Base-by-base conservation (phyloP, 64 coral and sea anemone genomes). In the Porites australiensis region DNA sequence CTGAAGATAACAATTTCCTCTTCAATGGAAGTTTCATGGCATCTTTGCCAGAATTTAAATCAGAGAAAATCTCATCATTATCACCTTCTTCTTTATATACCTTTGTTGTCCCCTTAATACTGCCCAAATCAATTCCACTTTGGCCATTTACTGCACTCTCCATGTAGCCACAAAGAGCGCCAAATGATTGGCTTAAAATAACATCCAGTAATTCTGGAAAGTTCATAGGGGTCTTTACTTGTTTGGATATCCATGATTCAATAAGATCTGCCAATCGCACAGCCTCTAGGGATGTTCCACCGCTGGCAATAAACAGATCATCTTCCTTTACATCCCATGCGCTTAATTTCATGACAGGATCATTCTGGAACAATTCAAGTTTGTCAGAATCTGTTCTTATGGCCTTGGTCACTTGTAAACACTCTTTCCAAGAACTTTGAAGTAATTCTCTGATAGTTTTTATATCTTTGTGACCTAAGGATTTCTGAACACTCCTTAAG, bases 121-220 rank as follows among this genome's bases (percentile, higher is more conserved):
- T 18, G 16, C 4, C 53, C 21, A 58, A 2, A 62, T 37, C 16
- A 13, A 46, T 10, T 59, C 59, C 71, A 67, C 62, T 65, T 18
- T 52, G 6, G 3, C 59, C 54, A 63, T 3, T 52, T 4, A 87
- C 27, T 57, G 75, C 82, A 21, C 19, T 21, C 8, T 80, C 75
- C 21, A 95, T 75, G 67, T 95, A 95, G 15, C 4, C n/a, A 65
- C 58, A 55, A 48, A 98, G 94, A 16, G 64, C 62, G n/a, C 47
- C 76, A 90, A 98, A 98, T 10, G 81, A 48, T 64, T 90, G 91
- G 88, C 87, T 98, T 45, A 95, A 60, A 66, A 98, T 95, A 77
- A 90, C 72, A 75, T 98, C 94, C 22, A 98, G 70, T 62, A 98
- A 71, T 12, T 80, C 53, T 52, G 90, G 75, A 55, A 98, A 61